Conservation (phyloP, 2,797 vertebrate genomes). For the Betta splendens region DNA sequence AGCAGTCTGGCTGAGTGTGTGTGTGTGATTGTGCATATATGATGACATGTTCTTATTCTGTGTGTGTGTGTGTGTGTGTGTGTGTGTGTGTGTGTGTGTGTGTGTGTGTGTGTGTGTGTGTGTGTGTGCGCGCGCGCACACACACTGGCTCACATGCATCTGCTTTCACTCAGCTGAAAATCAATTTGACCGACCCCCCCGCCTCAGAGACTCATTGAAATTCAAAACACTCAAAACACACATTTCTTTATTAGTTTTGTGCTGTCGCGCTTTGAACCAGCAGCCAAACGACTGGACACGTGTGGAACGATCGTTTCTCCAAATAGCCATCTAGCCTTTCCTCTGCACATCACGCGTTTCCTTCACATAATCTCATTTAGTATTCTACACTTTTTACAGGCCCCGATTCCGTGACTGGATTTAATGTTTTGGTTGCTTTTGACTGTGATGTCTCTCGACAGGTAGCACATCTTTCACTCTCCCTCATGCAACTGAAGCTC, state of each 20-base stretch:
- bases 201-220: slow-evolving; percentile 64
- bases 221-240: slow-evolving; percentile 68
- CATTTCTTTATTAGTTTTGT: slow-evolving; percentile 65
- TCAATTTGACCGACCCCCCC: slow-evolving; percentile 63
- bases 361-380: slow-evolving; percentile 1
- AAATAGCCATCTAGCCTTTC: background rate
- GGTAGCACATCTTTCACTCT: slow-evolving; percentile 1
- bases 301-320: background rate
- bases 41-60: slow-evolving; percentile 48
- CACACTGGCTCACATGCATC: slow-evolving; percentile 51
- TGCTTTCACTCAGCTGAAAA: slow-evolving; percentile 70
- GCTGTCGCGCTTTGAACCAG: slow-evolving; percentile 41
- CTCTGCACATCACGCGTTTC: background rate
- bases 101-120: slow-evolving; percentile 51
- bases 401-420: slow-evolving; percentile 13
- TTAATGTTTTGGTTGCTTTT: background rate
- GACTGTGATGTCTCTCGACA: slow-evolving; percentile 9
- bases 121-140: slow-evolving; percentile 6
- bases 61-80: slow-evolving; percentile 20
- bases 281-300: slow-evolving; percentile 26
- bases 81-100: no score
- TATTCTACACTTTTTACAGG: slow-evolving; percentile 7
- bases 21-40: slow-evolving; percentile 52
- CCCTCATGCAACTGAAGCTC: background rate
- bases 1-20: slow-evolving; percentile 40